Evolutionary conservation across 2,888 invertebrate species (phyloP).

Genomic region (Synanthedon andrenaeformis): DNA sequence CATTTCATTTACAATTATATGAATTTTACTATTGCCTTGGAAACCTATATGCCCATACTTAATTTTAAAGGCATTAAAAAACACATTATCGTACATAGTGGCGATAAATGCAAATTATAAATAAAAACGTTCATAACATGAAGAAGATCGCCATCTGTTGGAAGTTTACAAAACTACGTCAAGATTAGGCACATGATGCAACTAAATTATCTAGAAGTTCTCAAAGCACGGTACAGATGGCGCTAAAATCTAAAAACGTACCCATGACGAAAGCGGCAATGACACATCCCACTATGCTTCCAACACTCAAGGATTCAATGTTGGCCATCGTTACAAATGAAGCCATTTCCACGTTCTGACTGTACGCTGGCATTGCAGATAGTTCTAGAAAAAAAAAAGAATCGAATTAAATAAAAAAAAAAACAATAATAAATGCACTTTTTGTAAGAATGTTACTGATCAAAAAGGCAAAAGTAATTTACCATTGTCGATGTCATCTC

Average conservation of each 20-base stretch:
- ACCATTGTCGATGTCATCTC: constrained; percentile 49
- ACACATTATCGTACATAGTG: no score
- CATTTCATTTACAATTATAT: constrained; percentile 1
- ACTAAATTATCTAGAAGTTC: not conserved
- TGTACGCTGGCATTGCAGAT: constrained; percentile 58
- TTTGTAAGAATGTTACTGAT: no score
- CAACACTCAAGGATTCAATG: constrained; percentile 35
- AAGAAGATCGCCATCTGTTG: not conserved
- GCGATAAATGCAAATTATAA: no score
- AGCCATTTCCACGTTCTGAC: constrained; percentile 55
- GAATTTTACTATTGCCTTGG: not conserved
- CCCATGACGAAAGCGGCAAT: constrained; percentile 51
- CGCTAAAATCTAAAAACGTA: constrained; percentile 16
- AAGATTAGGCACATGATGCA: not conserved
- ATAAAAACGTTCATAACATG: no score
- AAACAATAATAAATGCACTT: no score
- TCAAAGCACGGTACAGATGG: not conserved
- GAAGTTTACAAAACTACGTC: not conserved
- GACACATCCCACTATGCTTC: constrained; percentile 46
- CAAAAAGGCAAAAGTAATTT: constrained; percentile 3
- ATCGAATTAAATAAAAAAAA: not conserved
- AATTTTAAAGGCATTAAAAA: no score
- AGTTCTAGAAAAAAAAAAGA: constrained; percentile 29
- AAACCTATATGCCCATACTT: no score
- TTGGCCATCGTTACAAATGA: constrained; percentile 45